phyloP scores from a whole-genome alignment of 2,113 vertebrate genomes.

The Heterocephalus glaber region DNA sequence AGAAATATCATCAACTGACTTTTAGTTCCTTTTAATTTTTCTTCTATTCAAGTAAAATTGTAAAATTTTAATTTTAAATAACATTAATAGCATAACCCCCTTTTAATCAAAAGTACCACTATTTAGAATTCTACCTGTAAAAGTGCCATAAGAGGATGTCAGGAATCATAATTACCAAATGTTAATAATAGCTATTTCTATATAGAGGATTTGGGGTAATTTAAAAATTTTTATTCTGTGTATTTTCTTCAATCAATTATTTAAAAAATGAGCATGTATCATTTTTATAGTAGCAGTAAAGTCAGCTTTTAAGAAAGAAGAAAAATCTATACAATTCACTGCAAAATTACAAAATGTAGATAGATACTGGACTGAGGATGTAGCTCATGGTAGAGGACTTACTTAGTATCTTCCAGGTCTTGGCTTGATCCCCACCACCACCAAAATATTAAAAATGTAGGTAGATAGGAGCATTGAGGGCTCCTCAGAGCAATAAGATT shows the following conservation, averaged over 20 bases:
- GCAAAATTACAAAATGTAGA: neutral
- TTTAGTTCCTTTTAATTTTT: neutral
- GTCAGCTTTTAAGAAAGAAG: conserved; percentile 41
- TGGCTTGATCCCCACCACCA: neutral
- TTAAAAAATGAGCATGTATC: neutral
- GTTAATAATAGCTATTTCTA: neutral
- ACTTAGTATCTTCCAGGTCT: neutral
- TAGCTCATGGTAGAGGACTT: neutral
- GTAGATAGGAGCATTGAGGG: neutral
- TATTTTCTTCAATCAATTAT: neutral
- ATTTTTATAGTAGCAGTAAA: neutral
- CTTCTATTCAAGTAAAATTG: conserved; percentile 20
- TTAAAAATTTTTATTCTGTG: neutral
- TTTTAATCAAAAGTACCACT: neutral
- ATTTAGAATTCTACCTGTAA: conserved; percentile 7
- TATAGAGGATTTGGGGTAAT: neutral
- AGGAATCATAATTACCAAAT: conserved; percentile 1
- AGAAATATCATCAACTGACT: neutral
- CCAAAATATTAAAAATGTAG: neutral
- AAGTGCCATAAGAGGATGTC: neutral
- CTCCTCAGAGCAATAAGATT: neutral
- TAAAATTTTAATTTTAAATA: conserved; percentile 25
- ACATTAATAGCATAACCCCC: neutral
- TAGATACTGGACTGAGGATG: neutral
- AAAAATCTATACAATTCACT: neutral